Evolutionary conservation across 1,140 invertebrate species (phyloP), one percentile per base, ranked within the genome.

Genomic region (Drosophila kanapiae): DNA sequence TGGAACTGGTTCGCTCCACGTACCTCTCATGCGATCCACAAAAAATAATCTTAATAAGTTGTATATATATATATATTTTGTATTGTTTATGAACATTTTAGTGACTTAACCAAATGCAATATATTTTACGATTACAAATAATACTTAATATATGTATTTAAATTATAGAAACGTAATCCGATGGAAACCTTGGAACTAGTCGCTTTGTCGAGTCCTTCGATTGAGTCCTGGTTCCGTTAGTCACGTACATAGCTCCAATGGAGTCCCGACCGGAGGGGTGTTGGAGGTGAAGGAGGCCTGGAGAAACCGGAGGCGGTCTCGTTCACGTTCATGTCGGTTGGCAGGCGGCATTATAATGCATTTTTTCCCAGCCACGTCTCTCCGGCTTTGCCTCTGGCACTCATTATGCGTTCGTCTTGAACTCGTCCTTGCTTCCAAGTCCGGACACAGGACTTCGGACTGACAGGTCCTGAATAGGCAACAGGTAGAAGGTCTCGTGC

Each of bases 401-500:
- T 78, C 80, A 79, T 80, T 87, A 79, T 75, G 79, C 40, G 61
- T 51, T 65, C 60, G 27, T 51, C 60, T 67, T 58, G 58, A 49
- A 18, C 33, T 72, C 45, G 49, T 56, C 14, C 33, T 35, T 9
- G 18, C 33, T 35, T 35, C 16, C 2, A 13, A 47, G 11, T 48
- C 13, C 47, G n/a, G 60, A 63, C 45, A 10, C 11, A 0, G 33
- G 60, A 47, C 63, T 27, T 23, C 0, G 43, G 65, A 70, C 69
- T 49, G 69, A 71, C 70, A 72, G 68, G 68, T 45, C 49, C 69
- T 72, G 69, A 74, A 74, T 74, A 60, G 70, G 82, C 82, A 86
- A 86, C 83, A 87, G 83, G 84, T 79, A 51, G 29, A 68, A 72
- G 82, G 82, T 84, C 63, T 78, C 63, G 74, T 85, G 77, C 81